phyloP scores from a whole-genome alignment of 2,888 invertebrate species.

The Molorchus minor region DNA sequence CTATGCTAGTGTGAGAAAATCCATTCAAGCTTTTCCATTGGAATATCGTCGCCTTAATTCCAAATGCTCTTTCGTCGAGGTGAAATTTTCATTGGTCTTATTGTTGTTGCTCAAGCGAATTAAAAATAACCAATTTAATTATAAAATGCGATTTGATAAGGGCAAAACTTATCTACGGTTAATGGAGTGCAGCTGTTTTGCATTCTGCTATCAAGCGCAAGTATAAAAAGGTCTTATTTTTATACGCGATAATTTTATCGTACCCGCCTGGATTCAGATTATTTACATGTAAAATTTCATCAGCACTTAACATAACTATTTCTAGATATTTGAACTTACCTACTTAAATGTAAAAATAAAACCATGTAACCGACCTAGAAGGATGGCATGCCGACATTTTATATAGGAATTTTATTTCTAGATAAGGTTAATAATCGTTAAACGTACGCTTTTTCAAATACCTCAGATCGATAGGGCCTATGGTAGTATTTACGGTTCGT shows the following conservation, averaged over 20 bases:
- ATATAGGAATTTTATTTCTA: constrained; percentile 20
- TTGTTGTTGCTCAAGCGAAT: background rate
- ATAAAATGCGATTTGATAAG: constrained; percentile 38
- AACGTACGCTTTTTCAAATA: constrained; percentile 18
- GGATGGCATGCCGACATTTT: constrained; percentile 16
- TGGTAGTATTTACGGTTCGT: constrained; percentile 11
- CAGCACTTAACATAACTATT: constrained; percentile 47
- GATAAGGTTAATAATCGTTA: constrained; percentile 26
- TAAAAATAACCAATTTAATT: constrained; percentile 30
- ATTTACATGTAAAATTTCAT: constrained; percentile 46
- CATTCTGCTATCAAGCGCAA: constrained; percentile 39
- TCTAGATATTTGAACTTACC: constrained; percentile 28
- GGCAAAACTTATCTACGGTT: constrained; percentile 37
- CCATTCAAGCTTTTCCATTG: too few species aligned
- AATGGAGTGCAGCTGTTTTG: constrained; percentile 47
- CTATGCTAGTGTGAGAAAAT: too few species aligned
- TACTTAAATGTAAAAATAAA: constrained; percentile 24
- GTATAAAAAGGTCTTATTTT: constrained; percentile 41
- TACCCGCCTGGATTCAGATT: constrained; percentile 42
- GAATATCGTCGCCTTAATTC: too few species aligned
- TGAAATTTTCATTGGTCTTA: background rate
- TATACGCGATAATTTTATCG: constrained; percentile 41
- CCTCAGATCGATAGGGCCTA: constrained; percentile 17
- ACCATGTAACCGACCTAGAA: constrained; percentile 17
- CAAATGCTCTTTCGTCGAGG: too few species aligned